These are phyloP conservation scores for Sorex fumeus DNA, from an alignment of 2,113 vertebrate species.

Conservation along the genomic window DNA sequence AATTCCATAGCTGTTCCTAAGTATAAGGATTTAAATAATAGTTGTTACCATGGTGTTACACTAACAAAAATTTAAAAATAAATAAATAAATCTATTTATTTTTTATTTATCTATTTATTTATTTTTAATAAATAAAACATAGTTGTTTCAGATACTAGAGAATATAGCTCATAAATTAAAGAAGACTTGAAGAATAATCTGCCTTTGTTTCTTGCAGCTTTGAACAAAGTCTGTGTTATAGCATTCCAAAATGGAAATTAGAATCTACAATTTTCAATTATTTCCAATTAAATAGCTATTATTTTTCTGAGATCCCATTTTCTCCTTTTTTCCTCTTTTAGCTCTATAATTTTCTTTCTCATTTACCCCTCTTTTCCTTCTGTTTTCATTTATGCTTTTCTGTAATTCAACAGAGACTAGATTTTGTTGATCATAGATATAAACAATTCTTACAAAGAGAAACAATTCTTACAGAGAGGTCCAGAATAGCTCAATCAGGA, in stretches of 20 bases:
- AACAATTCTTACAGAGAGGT: constrained; percentile 4
- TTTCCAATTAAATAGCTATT: background rate
- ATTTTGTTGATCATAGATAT: background rate
- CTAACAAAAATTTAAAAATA: too few relatives aligned
- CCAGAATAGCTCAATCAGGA: background rate
- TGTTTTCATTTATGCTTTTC: constrained; percentile 13
- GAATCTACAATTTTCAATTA: background rate
- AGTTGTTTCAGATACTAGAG: constrained; percentile 45
- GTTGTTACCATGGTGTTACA: too few relatives aligned
- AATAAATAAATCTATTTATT: too few relatives aligned
- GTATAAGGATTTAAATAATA: background rate
- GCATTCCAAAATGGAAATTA: constrained; percentile 59
- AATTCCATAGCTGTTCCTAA: background rate
- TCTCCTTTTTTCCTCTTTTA: constrained; percentile 27
- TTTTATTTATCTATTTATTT: too few relatives aligned
- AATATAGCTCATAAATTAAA: background rate
- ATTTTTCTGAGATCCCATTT: constrained; percentile 1
- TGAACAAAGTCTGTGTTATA: constrained; percentile 47
- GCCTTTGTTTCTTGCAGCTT: background rate
- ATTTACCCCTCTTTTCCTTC: constrained; percentile 29
- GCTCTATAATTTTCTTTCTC: background rate
- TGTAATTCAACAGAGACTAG: constrained; percentile 36
- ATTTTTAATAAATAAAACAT: too few relatives aligned
- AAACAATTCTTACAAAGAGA: background rate
- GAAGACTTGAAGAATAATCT: constrained; percentile 46